phyloP scores from a whole-genome alignment of 2,113 vertebrate genomes.

The Strigops habroptila region DNA sequence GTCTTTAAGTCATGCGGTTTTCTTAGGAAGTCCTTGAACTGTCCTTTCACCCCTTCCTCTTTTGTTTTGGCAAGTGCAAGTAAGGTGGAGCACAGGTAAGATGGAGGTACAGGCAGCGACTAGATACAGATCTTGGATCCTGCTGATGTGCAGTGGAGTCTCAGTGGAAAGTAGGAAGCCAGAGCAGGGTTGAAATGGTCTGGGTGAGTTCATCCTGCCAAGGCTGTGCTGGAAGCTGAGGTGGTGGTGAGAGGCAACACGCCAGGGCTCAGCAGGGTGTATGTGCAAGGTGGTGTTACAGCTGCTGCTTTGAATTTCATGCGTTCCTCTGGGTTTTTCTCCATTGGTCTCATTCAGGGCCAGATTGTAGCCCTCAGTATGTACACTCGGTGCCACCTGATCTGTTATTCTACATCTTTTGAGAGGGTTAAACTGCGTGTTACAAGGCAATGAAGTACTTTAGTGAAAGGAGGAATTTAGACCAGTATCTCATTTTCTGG shows the following conservation, averaged over 20 bases:
- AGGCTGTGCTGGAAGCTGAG: not conserved
- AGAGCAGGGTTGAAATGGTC: not conserved
- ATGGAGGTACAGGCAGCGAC: not conserved
- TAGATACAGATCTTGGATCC: not conserved
- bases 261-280: not conserved
- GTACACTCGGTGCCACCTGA: not conserved
- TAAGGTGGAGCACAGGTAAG: not conserved
- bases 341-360: fast-evolving
- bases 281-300: not conserved
- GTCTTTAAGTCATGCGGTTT: not conserved
- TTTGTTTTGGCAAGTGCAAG: not conserved
- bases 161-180: not conserved
- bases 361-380: not conserved
- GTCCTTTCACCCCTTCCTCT: not conserved
- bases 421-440: not conserved
- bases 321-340: not conserved
- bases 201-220: not conserved
- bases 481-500: not conserved
- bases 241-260: fast-evolving
- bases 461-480: not conserved
- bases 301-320: not conserved
- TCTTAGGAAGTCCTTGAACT: not conserved
- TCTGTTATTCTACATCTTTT: not conserved
- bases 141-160: fast-evolving
- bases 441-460: not conserved